Base-by-base conservation (phyloP, 2,888 invertebrate species). In the Plutella xylostella region DNA sequence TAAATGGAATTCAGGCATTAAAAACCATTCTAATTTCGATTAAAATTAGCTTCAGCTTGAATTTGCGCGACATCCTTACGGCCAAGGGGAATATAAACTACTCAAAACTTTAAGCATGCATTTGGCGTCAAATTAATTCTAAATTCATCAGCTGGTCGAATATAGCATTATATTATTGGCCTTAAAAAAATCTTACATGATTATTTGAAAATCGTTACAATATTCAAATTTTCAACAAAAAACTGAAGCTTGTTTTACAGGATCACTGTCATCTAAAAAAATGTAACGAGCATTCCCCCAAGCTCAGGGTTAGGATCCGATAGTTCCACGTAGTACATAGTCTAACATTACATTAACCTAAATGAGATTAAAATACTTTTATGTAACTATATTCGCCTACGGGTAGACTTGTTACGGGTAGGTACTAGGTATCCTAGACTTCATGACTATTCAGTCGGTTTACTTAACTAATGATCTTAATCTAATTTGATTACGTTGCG, bases 361-460 rank as follows among this genome's bases (percentile, higher is more conserved):
- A 33, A n/a, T 14, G 33, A 33, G 14, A 33, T 33, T 33, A 33
- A 14, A 28, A 28, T 28, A n/a, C 28, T 28, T 28, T 12, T n/a
- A 12, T 28, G 4, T n/a, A n/a, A n/a, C n/a, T n/a, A n/a, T 28
- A 28, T 4, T 28, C 28, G 28, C 28, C 28, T 28, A 28, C 33
- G 14, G 15, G 17, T 34, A 17, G 15, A 9, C 17, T 15, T 34
- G 17, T n/a, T 3, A 20, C 7, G n/a, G 6, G 28, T 28, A 28
- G 7, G 28, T 28, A 28, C 28, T 9, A 9, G n/a, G 9, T 12
- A 28, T 6, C n/a, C 28, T 28, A 28, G 28, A 39, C 15, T 72
- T 68, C 72, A 69, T 83, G 82, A 83, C 82, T 82, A 83, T 82
- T 83, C 82, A 83, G 82, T 82, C 82, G 75, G 76, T 68, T 76